Base-by-base conservation (phyloP, 2,888 invertebrate genomes). In the Cerastis rubricosa region DNA sequence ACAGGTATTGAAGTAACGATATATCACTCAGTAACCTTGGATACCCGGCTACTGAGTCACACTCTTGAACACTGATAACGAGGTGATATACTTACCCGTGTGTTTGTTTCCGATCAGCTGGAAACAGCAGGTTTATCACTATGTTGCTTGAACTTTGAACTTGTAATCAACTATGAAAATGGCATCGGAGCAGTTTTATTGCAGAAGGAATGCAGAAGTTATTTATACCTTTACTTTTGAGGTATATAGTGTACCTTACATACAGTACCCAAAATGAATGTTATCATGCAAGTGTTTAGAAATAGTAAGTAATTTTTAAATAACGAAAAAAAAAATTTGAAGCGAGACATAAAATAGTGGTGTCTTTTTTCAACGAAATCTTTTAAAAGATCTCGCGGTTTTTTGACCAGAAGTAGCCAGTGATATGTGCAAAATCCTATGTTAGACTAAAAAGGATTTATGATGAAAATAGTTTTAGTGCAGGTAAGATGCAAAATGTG, bases 331-430 rank as follows among this genome's bases (percentile, higher is more conserved):
- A n/a, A 0, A 54, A 9, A 9, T 22, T n/a, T 14, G 12, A 54
- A 57, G 12, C 25, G 7, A 25, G 12, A 12, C 5, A 12, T 25
- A n/a, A 11, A 54, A 12, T 22, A n/a, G 5, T 25, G 57, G 12
- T 35, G 3, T 57, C 54, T 25, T 12, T 57, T 57, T 57, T 57
- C 12, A 25, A 57, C 5, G 6, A 12, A 57, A 14, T 25, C 1
- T 25, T 25, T 5, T 12, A 54, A n/a, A 11, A 61, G 19, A 67
- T 78, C 40, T 49, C 25, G 6, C 17, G n/a, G 4, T 49, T 29
- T 78, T 51, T 64, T 73, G 12, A 25, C 1, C 7, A 14, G 17
- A 72, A 72, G 29, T 22, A 8, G 63, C 73, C 57, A 79, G 67
- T 49, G 40, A n/a, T 19, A n/a, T 19, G 14, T 49, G 12, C n/a